Base-by-base conservation (phyloP, 2,113 vertebrate species). In the Tetraodon nigroviridis region DNA sequence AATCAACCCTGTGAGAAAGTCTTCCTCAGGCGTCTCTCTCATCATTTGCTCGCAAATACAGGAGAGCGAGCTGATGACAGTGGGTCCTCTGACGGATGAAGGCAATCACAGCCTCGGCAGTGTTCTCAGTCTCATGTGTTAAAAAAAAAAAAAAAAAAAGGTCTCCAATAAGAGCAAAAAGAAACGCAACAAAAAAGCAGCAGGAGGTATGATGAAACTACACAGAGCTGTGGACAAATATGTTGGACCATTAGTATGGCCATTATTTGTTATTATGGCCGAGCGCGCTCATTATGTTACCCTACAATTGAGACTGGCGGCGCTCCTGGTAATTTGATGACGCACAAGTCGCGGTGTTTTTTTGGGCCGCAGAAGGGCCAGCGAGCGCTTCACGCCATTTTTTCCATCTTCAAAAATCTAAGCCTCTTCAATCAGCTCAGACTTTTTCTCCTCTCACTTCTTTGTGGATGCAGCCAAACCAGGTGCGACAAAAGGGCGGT, bases 241-340 rank as follows among this genome's bases (percentile, higher is more conserved):
- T 68, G 73, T 64, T 47, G 61, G 55, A 58, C 84, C 55, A 83
- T 87, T 84, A 86, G 81, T 79, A 79, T 58, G 58, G 76, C 79
- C 82, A 84, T 85, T 81, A 86, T 85, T 87, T 55, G 66, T 76
- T 83, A 87, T 86, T 85, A 85, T 57, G 51, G 78, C 74, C 78
- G 84, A 81, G 76, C 80, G 79, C 78, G 58, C 78, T 85, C 82
- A 80, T 84, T 85, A 86, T 73, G 69, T 64, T 84, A 69, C 78
- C 76, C 84, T 76, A 60, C 81, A 86, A 87, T 80, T 85, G 81
- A 80, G 78, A 83, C 81, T 83, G 85, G 87, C 85, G 80, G 72
- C 76, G 53, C 67, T 81, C 29, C 1, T 58, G 60, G 82, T 79
- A 85, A 86, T 84, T 84, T 82, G 75, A 85, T 89, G 85, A 89